These are phyloP conservation scores for Burhinus oedicnemus DNA, from an alignment of 2,113 vertebrate genomes.

Conservation along the genomic window DNA sequence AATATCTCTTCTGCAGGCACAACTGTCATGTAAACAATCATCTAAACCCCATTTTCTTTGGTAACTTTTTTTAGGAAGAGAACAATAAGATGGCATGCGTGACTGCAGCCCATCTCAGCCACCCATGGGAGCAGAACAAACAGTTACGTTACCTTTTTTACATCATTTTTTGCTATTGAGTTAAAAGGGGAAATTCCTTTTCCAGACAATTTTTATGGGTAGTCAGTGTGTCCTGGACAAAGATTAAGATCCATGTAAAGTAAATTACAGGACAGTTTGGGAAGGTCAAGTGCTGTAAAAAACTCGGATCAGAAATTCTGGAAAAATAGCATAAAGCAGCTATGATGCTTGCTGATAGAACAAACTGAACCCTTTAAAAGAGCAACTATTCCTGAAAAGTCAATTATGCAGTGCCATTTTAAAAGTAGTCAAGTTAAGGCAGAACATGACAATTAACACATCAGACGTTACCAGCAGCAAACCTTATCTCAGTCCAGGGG, in stretches of 20 bases:
- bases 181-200: background rate
- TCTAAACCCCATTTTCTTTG: background rate
- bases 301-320: background rate
- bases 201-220: background rate
- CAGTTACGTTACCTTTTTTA: background rate
- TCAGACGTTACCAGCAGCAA: background rate
- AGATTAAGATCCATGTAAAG: background rate
- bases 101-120: background rate
- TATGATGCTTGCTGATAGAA: background rate
- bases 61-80: background rate
- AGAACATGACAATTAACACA: background rate
- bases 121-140: background rate
- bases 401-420: background rate
- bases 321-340: background rate
- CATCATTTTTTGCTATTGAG: background rate
- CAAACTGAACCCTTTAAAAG: background rate
- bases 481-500: background rate
- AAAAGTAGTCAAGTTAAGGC: background rate
- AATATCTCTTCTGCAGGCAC: background rate
- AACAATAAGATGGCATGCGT: slow-evolving; percentile 26
- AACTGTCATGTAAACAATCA: background rate
- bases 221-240: background rate
- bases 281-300: background rate
- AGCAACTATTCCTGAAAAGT: slow-evolving; percentile 9
- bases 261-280: background rate